Conservation (phyloP, 2,113 vertebrate species). For the Chauna torquata region DNA sequence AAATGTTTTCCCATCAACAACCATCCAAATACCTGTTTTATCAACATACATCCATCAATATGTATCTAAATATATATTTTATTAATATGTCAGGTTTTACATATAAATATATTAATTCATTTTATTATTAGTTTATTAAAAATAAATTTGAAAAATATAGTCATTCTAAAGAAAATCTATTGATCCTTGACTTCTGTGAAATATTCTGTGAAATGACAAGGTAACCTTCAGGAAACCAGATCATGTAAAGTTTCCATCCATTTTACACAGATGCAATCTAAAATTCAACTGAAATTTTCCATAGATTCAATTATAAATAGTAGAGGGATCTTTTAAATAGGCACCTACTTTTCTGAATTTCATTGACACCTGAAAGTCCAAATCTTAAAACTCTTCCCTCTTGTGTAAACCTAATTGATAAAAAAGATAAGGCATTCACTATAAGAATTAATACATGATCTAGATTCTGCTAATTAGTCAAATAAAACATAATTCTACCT, state of each 20-base stretch:
- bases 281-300: neutral
- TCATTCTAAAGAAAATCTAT: neutral
- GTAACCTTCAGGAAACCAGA: neutral
- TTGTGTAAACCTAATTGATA: neutral
- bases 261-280: neutral
- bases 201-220: neutral
- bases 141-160: neutral
- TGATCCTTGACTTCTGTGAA: neutral
- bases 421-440: neutral
- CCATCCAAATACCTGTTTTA: neutral
- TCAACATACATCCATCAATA: neutral
- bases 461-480: neutral
- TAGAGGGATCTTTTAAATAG: neutral
- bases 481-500: neutral
- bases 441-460: neutral
- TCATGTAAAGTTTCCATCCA: neutral
- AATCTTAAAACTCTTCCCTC: neutral
- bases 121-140: neutral
- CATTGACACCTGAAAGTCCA: neutral
- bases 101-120: neutral
- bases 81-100: neutral
- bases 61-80: neutral
- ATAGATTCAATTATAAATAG: neutral
- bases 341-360: neutral
- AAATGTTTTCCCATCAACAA: neutral